Conservation (phyloP, 2,888 invertebrate species). For the Cyrtodaria siliqua region DNA sequence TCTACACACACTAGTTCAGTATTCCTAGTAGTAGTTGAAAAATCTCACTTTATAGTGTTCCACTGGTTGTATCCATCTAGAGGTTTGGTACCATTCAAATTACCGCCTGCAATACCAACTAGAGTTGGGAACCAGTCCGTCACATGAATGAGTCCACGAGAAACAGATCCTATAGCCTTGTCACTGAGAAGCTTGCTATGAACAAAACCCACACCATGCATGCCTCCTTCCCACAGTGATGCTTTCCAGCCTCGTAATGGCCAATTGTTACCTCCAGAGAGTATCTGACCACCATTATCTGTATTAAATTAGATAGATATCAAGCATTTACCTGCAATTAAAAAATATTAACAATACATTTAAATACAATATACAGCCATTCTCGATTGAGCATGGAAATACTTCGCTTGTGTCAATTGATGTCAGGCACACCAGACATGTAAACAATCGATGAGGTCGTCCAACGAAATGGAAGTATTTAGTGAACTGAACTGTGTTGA, state of each 20-base stretch:
- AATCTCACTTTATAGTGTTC: slow-evolving; percentile 79
- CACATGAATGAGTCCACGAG: slow-evolving; percentile 80
- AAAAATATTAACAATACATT: too few species aligned
- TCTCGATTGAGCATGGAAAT: too few species aligned
- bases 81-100: slow-evolving; percentile 74
- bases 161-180: slow-evolving; percentile 52
- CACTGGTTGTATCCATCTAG: slow-evolving; percentile 83
- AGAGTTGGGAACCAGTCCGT: slow-evolving; percentile 85
- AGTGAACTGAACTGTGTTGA: too few species aligned
- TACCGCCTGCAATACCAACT: slow-evolving; percentile 78
- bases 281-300: slow-evolving; percentile 87
- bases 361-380: too few species aligned
- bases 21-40: too few species aligned
- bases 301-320: too few species aligned
- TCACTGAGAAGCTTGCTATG: slow-evolving; percentile 68
- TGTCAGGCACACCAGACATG: too few species aligned
- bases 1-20: too few species aligned
- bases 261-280: slow-evolving; percentile 83
- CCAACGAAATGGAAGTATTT: too few species aligned
- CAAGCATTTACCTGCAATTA: too few species aligned
- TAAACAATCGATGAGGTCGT: too few species aligned
- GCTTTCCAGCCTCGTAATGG: slow-evolving; percentile 84
- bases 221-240: slow-evolving; percentile 84
- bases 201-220: slow-evolving; percentile 83
- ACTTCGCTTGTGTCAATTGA: too few species aligned